Evolutionary conservation across 2,888 invertebrate genomes (phyloP), one percentile per base, ranked within the genome.

Genomic region (Zhuqinia jingwanae): DNA sequence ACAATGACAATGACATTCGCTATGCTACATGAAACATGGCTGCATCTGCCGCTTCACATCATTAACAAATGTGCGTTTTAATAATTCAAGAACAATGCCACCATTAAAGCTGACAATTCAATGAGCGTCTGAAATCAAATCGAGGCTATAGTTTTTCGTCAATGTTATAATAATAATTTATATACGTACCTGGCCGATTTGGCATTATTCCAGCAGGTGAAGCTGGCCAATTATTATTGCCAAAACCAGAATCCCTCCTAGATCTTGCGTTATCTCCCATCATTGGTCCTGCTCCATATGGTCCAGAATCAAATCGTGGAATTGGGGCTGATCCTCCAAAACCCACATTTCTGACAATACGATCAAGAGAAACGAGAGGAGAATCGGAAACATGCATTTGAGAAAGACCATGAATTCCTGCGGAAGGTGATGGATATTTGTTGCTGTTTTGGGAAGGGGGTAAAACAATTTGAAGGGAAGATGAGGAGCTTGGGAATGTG

Each of bases 401-500:
- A 17, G 13, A 17, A 2, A 5, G 53, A 1, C 2, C 6, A 17
- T 53, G 53, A 17, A 11, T 5, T 50, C 2, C 6, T 50, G 53
- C 13, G 1, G 15, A 53, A 13, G 15, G 2, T 50, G 50, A 13
- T 2, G 53, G 17, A 5, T 17, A 53, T 17, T 1, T 17, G 8
- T 53, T 53, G 17, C 8, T n/a, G 17, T 58, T 58, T 58, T 58
- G 58, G n/a, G 17, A n/a, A 25, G 58, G 25, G 58, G 58, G 58
- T 6, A 58, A 1, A 25, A 25, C n/a, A 15, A 58, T 58, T 25
- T 58, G 58, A 11, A 25, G 25, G 1, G 58, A 11, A 5, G 25
- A 58, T 6, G 25, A 6, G 13, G 58, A 22, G 11, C 25, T 10
- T 25, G 22, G 58, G 25, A 6, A 25, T 1, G 25, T 25, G 0